Evolutionary conservation across 35 echinoderm and acorn worm species (phyloP), one percentile per base, ranked within the genome.

Genomic region (Ophioderma brevispina): DNA sequence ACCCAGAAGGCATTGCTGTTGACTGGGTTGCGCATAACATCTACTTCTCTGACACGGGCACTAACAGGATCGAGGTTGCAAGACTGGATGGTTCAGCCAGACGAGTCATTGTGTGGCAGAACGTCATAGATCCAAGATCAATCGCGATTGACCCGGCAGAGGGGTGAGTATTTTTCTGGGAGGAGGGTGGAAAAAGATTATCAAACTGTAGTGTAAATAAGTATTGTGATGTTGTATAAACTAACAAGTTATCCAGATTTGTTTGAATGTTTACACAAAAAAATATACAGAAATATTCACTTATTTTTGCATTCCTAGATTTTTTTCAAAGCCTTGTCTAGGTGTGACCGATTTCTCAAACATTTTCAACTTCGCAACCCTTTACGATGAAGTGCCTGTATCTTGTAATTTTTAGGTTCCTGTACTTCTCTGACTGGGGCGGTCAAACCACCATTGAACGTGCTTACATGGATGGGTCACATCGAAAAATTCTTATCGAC

Each of bases 21-120:
- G 96, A 98, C 86, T 98, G 96, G 96, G 80, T 93, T 5, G 93
- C 90, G 36, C 93, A 98, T 64, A 98, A 98, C 87, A 92, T 98
- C 49, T 98, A 98, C 84, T 98, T 95, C 63, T 81, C 87, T 0
- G 93, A 95, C 79, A 82, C 82, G 30, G 36, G 64, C 0, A 90
- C 55, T 8, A 41, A 81, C 36, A 42, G 96, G 23, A 98, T 98
- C 46, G 96, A 98, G 70, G 90, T 98, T 17, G 90, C 96, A 2
- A 30, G 93, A 31, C 63, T 98, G 64, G 96, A 98, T 64, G 96
- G 96, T 0, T 95, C 91, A 84, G 84, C 96, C 0, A 90, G 96
- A 18, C 80, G 91, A 18, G 90, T 98, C n/a, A 52, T 98, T 0
- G 79, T 98, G 2, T 98, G 96, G 96, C 86, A 92, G 37, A 77